Evolutionary conservation across 2,113 vertebrate species (phyloP), one percentile per base, ranked within the genome.

Genomic region (Toxostoma redivivum): DNA sequence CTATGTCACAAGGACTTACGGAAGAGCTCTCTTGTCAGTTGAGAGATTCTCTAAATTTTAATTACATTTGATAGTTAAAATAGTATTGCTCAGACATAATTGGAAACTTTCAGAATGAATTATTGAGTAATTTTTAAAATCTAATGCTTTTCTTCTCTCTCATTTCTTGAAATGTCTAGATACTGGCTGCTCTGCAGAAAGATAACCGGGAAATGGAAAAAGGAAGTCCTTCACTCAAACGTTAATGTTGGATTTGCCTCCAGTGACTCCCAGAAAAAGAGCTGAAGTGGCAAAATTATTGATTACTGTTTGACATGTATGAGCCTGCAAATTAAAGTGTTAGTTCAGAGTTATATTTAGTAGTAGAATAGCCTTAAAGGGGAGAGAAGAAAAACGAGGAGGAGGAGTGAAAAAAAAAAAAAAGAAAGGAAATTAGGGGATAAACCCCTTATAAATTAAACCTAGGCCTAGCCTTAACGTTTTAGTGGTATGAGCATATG

Each of bases 111-210:
- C n/a, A 48, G 62, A 64, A 7, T 15, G 10, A 71, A 47, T 65
- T 61, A 33, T 35, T 53, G 28, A 78, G 27, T 86, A 6, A 13
- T 25, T 69, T 85, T 51, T 50, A 1, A 10, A 76, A 60, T 57
- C 45, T 86, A 90, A 85, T 50, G 24, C 18, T 79, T 72, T 77
- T 37, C 53, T 78, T 79, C n/a, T 93, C 17, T 85, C n/a, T 91
- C 7, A 23, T 87, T 64, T 76, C 14, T 93, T 77, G 8, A 50
- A 76, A 56, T 44, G 7, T 86, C 38, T 71, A 99, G 99, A 98
- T 99, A 61, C 98, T 99, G 91, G 97, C 98, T 88, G 97, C 98
- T 22, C 88, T 99, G 90, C 99, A 99, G 98, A 99, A 98, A 83
- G 98, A 98, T 96, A 98, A 97, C 89, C 97, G 98, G 54, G 98